phyloP scores from a whole-genome alignment of 1,140 invertebrate species.

The Homalodisca vitripennis region DNA sequence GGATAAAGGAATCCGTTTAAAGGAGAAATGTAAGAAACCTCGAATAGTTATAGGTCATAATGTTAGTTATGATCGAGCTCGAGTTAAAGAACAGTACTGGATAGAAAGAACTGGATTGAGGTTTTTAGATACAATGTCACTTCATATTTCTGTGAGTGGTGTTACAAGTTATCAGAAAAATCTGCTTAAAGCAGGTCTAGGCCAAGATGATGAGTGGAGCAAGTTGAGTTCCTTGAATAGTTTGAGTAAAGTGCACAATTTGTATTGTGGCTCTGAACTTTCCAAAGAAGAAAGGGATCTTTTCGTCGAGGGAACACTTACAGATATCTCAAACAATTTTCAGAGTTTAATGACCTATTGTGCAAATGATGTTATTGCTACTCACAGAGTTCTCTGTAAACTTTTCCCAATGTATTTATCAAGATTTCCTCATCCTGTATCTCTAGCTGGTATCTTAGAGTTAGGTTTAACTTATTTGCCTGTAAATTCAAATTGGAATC shows the following conservation, averaged over 20 bases:
- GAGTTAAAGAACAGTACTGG: slow-evolving; percentile 94
- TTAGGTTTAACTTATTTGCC: slow-evolving; percentile 88
- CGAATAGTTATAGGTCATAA: slow-evolving; percentile 94
- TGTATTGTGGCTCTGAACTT: slow-evolving; percentile 70
- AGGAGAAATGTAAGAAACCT: slow-evolving; percentile 53
- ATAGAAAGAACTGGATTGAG: slow-evolving; percentile 71
- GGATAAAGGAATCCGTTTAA: slow-evolving; percentile 51
- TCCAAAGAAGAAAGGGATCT: slow-evolving; percentile 76
- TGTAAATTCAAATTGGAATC: slow-evolving; percentile 88
- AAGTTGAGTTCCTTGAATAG: slow-evolving; percentile 85
- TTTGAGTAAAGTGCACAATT: slow-evolving; percentile 82
- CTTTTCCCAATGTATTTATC: slow-evolving; percentile 82
- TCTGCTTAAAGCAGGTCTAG: slow-evolving; percentile 67
- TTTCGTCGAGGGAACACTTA: slow-evolving; percentile 82
- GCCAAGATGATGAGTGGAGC: slow-evolving; percentile 70
- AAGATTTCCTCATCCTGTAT: slow-evolving; percentile 95
- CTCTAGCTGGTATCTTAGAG: slow-evolving; percentile 94
- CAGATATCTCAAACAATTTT: slow-evolving; percentile 76
- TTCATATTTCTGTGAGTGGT: slow-evolving; percentile 93
- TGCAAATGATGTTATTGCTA: slow-evolving; percentile 85
- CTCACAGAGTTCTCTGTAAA: slow-evolving; percentile 71
- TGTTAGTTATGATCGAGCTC: slow-evolving; percentile 91
- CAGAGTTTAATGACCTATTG: slow-evolving; percentile 90
- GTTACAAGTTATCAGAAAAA: slow-evolving; percentile 91
- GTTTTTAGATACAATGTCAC: slow-evolving; percentile 98